phyloP scores from a whole-genome alignment of 2,797 vertebrate genomes.

The Malurus leucopterus region DNA sequence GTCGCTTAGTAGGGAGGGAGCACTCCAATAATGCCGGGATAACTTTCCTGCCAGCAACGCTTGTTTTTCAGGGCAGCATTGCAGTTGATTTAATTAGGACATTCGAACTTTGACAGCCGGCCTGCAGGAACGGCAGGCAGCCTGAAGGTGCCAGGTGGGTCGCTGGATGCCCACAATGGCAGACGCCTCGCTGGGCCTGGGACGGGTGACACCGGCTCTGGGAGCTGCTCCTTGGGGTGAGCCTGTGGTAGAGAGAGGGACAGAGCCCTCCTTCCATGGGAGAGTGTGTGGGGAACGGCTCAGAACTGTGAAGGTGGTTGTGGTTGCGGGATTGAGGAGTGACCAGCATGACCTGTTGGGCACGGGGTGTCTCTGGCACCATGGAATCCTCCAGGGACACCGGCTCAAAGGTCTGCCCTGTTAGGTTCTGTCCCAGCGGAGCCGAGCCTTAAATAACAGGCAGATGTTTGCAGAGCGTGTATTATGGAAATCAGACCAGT shows the following conservation, averaged over 20 bases:
- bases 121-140: background rate
- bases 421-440: background rate
- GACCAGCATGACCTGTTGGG: rapidly evolving
- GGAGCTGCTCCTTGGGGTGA: rapidly evolving
- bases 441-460: conserved; percentile 30
- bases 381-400: background rate
- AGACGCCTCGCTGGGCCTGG: rapidly evolving
- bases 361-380: rapidly evolving
- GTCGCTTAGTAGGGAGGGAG: background rate
- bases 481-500: conserved; percentile 49
- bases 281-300: rapidly evolving
- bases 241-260: background rate
- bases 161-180: rapidly evolving
- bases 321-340: rapidly evolving
- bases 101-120: rapidly evolving
- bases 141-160: background rate
- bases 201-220: rapidly evolving
- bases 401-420: background rate
- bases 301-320: rapidly evolving
- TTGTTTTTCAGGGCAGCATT: background rate
- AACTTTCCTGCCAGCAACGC: background rate
- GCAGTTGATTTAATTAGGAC: background rate
- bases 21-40: background rate
- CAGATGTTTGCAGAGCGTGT: conserved; percentile 38
- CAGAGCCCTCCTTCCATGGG: background rate